phyloP scores from a whole-genome alignment of 2,797 vertebrate genomes.

The Galago senegalensis region DNA sequence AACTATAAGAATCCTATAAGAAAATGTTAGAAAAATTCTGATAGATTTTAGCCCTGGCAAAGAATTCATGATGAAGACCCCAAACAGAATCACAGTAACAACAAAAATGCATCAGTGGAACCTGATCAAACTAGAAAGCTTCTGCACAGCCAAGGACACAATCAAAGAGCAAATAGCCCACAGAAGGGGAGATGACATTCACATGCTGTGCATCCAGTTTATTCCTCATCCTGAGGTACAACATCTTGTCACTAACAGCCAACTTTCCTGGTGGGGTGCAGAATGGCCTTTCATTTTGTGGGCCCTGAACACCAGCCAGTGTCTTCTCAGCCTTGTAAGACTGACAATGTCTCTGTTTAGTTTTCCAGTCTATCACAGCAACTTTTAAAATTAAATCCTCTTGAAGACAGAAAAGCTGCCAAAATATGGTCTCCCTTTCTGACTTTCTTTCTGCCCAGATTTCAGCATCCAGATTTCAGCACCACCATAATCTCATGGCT shows the following conservation, averaged over 20 bases:
- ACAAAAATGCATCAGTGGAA: too few species aligned
- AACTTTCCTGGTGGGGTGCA: neutral
- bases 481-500: neutral
- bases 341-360: neutral
- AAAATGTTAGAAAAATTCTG: too few species aligned
- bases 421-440: rapidly evolving
- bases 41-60: too few species aligned
- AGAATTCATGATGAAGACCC: too few species aligned
- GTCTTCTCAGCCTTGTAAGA: neutral
- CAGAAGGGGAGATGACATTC: too few species aligned
- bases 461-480: neutral
- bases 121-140: too few species aligned
- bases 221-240: neutral
- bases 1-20: too few species aligned
- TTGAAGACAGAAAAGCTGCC: neutral
- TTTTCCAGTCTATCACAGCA: rapidly evolving
- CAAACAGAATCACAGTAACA: too few species aligned
- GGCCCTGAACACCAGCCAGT: neutral
- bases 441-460: too few species aligned
- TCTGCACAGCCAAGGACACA: too few species aligned
- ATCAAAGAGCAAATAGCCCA: too few species aligned
- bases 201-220: neutral
- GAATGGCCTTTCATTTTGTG: neutral
- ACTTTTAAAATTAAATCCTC: neutral
- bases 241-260: neutral